phyloP scores from a whole-genome alignment of 2,888 invertebrate species.

The Operophtera brumata region DNA sequence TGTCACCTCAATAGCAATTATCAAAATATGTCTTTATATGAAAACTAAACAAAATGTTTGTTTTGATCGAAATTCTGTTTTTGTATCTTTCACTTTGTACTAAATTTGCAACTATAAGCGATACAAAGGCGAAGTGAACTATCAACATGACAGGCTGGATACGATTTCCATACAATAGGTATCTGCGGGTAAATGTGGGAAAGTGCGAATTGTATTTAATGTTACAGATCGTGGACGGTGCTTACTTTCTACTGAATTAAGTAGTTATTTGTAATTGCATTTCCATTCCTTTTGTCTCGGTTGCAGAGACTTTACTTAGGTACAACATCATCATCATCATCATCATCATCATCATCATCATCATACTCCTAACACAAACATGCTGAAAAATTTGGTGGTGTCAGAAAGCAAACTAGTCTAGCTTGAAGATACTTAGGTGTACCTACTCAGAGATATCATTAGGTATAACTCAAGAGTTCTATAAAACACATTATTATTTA shows the following conservation, averaged over 20 bases:
- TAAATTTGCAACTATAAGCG: constrained; percentile 19
- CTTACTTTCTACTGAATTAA: constrained; percentile 29
- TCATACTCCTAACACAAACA: too few relatives aligned
- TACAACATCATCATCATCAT: background rate
- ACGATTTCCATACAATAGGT: constrained; percentile 49
- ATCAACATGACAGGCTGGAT: constrained; percentile 30
- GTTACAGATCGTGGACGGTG: constrained; percentile 22
- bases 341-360: background rate
- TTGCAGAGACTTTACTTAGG: background rate
- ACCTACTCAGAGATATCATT: too few relatives aligned
- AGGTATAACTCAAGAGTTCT: too few relatives aligned
- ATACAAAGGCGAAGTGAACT: constrained; percentile 30
- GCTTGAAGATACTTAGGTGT: too few relatives aligned
- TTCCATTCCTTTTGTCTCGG: constrained; percentile 21
- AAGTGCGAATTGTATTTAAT: constrained; percentile 28
- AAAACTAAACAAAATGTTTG: background rate
- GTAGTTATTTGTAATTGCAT: constrained; percentile 23
- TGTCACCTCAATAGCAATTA: too few relatives aligned
- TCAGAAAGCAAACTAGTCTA: too few relatives aligned
- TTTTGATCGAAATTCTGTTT: constrained; percentile 14
- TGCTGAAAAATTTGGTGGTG: too few relatives aligned
- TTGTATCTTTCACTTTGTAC: constrained; percentile 14
- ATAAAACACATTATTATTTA: too few relatives aligned
- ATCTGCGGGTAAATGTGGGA: constrained; percentile 43
- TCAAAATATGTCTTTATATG: too few relatives aligned